Evolutionary conservation across 2,888 invertebrate species (phyloP).

Genomic region (Drosophila fulvimacula): DNA sequence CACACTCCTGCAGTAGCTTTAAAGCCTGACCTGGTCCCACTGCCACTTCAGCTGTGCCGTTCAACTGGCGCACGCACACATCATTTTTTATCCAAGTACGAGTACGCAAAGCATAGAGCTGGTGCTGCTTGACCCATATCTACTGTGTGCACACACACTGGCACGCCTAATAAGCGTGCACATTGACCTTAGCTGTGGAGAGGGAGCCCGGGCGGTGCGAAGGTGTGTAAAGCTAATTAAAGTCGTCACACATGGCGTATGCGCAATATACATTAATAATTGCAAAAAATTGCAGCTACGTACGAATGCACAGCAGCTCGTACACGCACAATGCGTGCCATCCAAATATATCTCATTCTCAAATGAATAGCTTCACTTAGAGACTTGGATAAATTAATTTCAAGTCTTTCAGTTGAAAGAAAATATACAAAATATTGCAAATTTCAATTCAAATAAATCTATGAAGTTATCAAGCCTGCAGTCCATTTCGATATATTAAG

Average conservation of each 20-base stretch:
- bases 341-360: background rate
- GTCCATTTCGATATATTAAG: background rate
- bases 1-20: constrained; percentile 43
- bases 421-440: background rate
- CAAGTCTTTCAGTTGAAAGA: background rate
- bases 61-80: constrained; percentile 60
- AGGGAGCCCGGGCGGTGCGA: constrained; percentile 5
- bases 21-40: constrained; percentile 61
- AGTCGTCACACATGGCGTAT: constrained; percentile 40
- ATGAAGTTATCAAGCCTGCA: background rate
- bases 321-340: background rate
- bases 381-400: background rate
- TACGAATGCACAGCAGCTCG: constrained; percentile 1
- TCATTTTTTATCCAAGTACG: constrained; percentile 64
- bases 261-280: constrained; percentile 32
- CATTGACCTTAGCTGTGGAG: constrained; percentile 63
- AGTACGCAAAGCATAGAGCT: constrained; percentile 11
- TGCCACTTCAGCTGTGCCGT: constrained; percentile 4
- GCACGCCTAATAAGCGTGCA: constrained; percentile 37
- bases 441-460: background rate
- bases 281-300: constrained; percentile 19
- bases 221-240: constrained; percentile 61
- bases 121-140: constrained; percentile 66
- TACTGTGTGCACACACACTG: constrained; percentile 21
- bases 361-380: too few relatives aligned